phyloP scores from a whole-genome alignment of 2,888 invertebrate genomes.

The Caenorhabditis wallacei region DNA sequence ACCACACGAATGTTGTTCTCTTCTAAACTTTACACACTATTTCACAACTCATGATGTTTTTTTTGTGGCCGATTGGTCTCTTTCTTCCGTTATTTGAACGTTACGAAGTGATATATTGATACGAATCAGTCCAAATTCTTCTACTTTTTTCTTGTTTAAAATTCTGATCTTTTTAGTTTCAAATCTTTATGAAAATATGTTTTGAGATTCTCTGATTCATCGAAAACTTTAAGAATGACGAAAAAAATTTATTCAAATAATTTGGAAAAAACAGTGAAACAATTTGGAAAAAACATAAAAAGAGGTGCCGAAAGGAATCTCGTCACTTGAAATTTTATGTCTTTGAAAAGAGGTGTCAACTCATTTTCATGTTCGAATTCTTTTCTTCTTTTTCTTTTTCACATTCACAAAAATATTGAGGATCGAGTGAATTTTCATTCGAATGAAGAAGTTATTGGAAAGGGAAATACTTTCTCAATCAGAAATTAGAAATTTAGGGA shows the following conservation, averaged over 20 bases:
- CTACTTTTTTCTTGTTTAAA: background rate
- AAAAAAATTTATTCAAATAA: no score
- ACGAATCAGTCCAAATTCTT: background rate
- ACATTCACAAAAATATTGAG: background rate
- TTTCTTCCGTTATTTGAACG: conserved; percentile 7
- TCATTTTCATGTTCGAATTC: conserved; percentile 26
- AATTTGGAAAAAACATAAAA: background rate
- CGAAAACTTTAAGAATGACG: no score
- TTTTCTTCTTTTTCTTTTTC: background rate
- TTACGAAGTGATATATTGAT: conserved; percentile 32
- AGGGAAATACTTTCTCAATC: no score
- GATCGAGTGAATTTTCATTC: no score
- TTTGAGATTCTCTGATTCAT: no score
- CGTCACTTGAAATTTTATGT: conserved; percentile 17
- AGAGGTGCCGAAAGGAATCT: background rate
- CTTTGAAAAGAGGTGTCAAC: conserved; percentile 24
- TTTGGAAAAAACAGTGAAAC: background rate
- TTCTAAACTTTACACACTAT: conserved; percentile 52
- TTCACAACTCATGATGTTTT: background rate
- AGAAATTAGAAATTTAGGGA: no score
- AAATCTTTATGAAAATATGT: background rate
- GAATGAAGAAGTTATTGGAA: no score
- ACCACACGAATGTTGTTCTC: conserved; percentile 56
- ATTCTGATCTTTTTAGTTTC: background rate
- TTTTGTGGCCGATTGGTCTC: conserved; percentile 25